A percentile compares a stretch with the other conserved stretches of the same genome.
Conservation (phyloP, 2,797 vertebrate species). For the Botia kubotai region DNA sequence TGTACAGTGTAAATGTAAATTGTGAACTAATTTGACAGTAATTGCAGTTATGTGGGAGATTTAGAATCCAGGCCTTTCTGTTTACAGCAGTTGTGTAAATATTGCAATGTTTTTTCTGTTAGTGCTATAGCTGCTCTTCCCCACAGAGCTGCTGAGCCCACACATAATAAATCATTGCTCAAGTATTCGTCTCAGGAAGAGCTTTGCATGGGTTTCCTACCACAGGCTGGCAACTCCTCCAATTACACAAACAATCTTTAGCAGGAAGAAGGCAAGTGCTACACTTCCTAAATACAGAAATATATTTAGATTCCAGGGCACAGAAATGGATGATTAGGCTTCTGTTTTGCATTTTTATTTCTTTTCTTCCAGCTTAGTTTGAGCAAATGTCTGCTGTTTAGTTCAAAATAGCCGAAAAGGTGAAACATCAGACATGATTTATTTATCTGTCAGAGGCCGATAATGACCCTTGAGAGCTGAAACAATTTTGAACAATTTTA, state of each 20-base stretch:
- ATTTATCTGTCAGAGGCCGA: slow-evolving; percentile 56
- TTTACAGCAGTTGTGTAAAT: slow-evolving; percentile 1
- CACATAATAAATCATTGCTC: slow-evolving; percentile 55
- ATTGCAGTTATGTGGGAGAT: background rate
- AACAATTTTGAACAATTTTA: slow-evolving; percentile 43
- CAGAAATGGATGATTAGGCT: slow-evolving; percentile 20
- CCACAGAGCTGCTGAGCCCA: slow-evolving; percentile 51
- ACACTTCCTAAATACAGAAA: slow-evolving; percentile 51
- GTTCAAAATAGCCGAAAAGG: slow-evolving; percentile 21
- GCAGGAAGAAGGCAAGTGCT: slow-evolving; percentile 49
- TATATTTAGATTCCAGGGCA: slow-evolving; percentile 56
- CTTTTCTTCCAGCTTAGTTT: slow-evolving; percentile 40
- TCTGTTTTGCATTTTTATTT: slow-evolving; percentile 37
- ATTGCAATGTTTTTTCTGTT: slow-evolving; percentile 24
- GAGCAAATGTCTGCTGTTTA: slow-evolving; percentile 25
- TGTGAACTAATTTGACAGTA: background rate
- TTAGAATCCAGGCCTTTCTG: background rate
- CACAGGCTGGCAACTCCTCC: slow-evolving; percentile 45
- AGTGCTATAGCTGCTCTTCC: slow-evolving; percentile 22
- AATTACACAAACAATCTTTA: slow-evolving; percentile 57
- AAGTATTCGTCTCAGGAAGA: slow-evolving; percentile 56
- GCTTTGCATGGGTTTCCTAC: slow-evolving; percentile 31
- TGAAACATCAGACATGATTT: slow-evolving; percentile 50
- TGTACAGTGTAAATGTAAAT: background rate
- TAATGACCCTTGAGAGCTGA: slow-evolving; percentile 59